These are phyloP conservation scores for Bombus pascuorum DNA, from an alignment of 1,140 invertebrate species.

Conservation along the genomic window DNA sequence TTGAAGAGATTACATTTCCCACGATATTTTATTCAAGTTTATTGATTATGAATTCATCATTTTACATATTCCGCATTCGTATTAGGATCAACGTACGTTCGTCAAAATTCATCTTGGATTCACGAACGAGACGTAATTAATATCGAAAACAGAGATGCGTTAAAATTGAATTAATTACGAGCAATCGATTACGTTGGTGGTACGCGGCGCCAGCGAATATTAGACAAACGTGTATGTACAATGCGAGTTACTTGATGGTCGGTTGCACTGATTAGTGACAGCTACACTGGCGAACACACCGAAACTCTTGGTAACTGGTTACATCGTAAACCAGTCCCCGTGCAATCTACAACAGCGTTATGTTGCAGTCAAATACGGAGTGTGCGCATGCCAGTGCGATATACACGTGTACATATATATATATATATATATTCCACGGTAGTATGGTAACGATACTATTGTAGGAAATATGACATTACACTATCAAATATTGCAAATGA, in stretches of 20 bases:
- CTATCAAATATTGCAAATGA: slow-evolving; percentile 31
- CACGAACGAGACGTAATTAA: slow-evolving; percentile 15
- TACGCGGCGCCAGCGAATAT: slow-evolving; percentile 31
- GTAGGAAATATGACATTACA: slow-evolving; percentile 39
- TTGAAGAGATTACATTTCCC: not conserved
- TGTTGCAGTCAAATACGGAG: slow-evolving; percentile 18
- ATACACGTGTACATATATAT: not conserved
- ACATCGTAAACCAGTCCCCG: slow-evolving; percentile 53
- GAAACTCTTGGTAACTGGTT: slow-evolving; percentile 30
- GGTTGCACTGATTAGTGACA: slow-evolving; percentile 51
- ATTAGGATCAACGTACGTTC: not conserved
- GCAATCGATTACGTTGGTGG: slow-evolving; percentile 29
- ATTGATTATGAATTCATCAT: not conserved
- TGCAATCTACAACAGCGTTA: slow-evolving; percentile 48
- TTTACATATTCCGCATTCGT: not conserved
- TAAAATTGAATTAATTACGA: slow-evolving; percentile 46
- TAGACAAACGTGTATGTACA: slow-evolving; percentile 31
- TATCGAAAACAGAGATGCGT: slow-evolving; percentile 24
- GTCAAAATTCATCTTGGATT: not conserved
- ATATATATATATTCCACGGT: not conserved
- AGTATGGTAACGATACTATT: not conserved
- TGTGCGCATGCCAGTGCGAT: slow-evolving; percentile 8
- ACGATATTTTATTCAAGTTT: not conserved
- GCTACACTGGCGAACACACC: slow-evolving; percentile 15
- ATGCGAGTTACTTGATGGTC: slow-evolving; percentile 32